Evolutionary conservation across 2,888 invertebrate genomes (phyloP).

Genomic region (Luperina testacea): DNA sequence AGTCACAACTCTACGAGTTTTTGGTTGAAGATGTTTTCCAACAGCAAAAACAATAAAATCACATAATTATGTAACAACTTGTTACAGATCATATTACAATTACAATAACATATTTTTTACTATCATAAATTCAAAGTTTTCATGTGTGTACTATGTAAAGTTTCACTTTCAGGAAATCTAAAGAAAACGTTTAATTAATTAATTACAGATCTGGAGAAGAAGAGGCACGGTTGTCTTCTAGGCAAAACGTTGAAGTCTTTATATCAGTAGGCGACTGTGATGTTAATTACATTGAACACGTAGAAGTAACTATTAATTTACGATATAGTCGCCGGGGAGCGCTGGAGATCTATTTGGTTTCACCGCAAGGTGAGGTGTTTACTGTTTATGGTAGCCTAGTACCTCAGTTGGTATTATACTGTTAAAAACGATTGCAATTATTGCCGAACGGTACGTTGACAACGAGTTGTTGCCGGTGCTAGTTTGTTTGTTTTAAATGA

Average conservation of each 20-base stretch:
- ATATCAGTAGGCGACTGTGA: slow-evolving; percentile 91
- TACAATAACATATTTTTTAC: not conserved
- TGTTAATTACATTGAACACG: slow-evolving; percentile 95
- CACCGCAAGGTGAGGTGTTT: slow-evolving; percentile 92
- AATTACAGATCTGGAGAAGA: slow-evolving; percentile 54
- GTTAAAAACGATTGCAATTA: slow-evolving; percentile 47
- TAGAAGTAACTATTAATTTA: slow-evolving; percentile 93
- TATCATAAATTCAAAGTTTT: not conserved
- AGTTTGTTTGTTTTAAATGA: not conserved
- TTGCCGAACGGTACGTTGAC: slow-evolving; percentile 25
- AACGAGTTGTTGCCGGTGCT: slow-evolving; percentile 4
- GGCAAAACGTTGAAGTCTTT: slow-evolving; percentile 72
- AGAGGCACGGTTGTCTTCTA: slow-evolving; percentile 69
- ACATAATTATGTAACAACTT: not conserved
- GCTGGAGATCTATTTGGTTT: slow-evolving; percentile 93
- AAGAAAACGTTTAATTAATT: slow-evolving; percentile 25
- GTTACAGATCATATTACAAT: not conserved
- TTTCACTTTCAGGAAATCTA: not conserved
- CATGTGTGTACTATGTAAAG: not conserved
- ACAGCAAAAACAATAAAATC: not conserved
- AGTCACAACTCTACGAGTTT: not conserved
- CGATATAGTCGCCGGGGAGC: slow-evolving; percentile 93
- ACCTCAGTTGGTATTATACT: slow-evolving; percentile 68
- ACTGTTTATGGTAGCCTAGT: slow-evolving; percentile 70
- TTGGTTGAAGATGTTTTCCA: not conserved